These are phyloP conservation scores for Dicyrtomina minuta DNA, from an alignment of 2,888 invertebrate species.

Conservation along the genomic window DNA sequence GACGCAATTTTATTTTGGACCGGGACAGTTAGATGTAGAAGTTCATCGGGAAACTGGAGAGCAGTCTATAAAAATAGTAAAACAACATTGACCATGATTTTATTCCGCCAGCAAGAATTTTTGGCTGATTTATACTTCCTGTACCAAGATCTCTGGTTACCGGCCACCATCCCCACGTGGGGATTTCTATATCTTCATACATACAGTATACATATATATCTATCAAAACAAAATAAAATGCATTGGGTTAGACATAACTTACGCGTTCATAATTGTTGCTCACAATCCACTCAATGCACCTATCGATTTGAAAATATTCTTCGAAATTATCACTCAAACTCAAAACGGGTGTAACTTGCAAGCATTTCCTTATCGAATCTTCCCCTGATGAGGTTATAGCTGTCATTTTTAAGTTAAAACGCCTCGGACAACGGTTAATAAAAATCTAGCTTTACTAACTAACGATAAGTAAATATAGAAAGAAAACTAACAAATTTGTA, in stretches of 20 bases:
- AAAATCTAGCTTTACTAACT: too few relatives aligned
- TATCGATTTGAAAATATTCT: conserved; percentile 63
- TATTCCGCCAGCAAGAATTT: too few relatives aligned
- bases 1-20: conserved; percentile 64
- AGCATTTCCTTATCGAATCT: conserved; percentile 23
- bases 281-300: conserved; percentile 71
- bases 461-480: too few relatives aligned
- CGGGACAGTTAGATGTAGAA: conserved; percentile 68
- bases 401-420: conserved; percentile 11
- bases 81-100: conserved; percentile 22
- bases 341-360: background rate
- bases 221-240: too few relatives aligned
- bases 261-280: conserved; percentile 69
- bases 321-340: background rate
- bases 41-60: conserved; percentile 85
- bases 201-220: too few relatives aligned
- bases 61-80: conserved; percentile 67
- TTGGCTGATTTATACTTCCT: too few relatives aligned
- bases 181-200: too few relatives aligned
- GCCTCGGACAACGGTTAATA: too few relatives aligned
- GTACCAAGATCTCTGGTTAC: too few relatives aligned
- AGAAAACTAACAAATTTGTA: too few relatives aligned
- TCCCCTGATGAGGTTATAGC: conserved; percentile 26
- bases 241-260: too few relatives aligned
- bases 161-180: too few relatives aligned